Percentiles rank a stretch among this genome's conserved stretches.
Conservation (phyloP, 2,113 vertebrate genomes). For the Rafetus swinhoei region DNA sequence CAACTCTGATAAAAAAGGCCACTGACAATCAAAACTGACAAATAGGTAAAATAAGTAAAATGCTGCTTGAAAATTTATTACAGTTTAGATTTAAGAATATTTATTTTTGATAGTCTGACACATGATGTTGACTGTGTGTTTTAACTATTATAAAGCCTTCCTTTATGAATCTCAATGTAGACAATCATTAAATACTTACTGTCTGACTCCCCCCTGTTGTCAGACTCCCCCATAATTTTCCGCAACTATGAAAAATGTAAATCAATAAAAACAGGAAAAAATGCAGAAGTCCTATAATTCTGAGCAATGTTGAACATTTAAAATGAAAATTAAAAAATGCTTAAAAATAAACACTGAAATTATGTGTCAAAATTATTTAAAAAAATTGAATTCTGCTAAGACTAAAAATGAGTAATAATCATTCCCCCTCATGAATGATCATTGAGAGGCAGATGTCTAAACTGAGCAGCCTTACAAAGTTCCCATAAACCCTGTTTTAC, state of each 20-base stretch:
- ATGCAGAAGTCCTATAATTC: not conserved
- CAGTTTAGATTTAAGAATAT: not conserved
- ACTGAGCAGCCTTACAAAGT: not conserved
- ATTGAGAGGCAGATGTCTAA: accelerated
- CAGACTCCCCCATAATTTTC: not conserved
- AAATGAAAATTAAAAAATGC: not conserved
- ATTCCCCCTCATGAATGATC: not conserved
- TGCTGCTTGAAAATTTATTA: not conserved
- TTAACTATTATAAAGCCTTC: not conserved
- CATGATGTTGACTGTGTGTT: not conserved
- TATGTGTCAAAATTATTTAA: not conserved
- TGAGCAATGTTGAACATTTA: not conserved
- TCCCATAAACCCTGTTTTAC: not conserved
- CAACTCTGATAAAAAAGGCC: not conserved
- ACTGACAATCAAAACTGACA: not conserved
- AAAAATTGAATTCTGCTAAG: not conserved
- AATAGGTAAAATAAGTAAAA: not conserved
- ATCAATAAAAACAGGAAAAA: not conserved
- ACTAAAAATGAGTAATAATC: not conserved
- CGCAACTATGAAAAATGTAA: not conserved
- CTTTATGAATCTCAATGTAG: not conserved
- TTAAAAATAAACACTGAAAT: not conserved
- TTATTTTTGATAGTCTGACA: not conserved
- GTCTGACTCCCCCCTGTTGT: not conserved
- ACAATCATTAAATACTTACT: not conserved